These are phyloP conservation scores for Theretra japonica DNA, from an alignment of 2,888 invertebrate genomes.

Conservation along the genomic window DNA sequence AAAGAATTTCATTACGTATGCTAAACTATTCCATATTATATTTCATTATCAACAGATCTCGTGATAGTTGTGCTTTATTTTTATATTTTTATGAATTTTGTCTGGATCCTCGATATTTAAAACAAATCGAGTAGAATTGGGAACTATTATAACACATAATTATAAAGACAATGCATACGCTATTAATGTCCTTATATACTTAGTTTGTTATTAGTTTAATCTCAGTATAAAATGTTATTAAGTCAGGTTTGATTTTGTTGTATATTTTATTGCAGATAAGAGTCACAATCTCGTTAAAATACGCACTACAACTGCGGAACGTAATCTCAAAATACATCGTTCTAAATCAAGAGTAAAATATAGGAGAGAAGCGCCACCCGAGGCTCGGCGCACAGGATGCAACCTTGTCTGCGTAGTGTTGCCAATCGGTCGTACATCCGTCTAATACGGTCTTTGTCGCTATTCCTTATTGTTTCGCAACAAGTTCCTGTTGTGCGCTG, in stretches of 20 bases:
- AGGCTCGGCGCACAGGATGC: constrained; percentile 58
- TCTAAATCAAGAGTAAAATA: constrained; percentile 3
- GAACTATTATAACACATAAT: no score
- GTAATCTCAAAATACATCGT: constrained; percentile 8
- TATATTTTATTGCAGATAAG: background rate
- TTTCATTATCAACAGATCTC: no score
- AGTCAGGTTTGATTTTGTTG: background rate
- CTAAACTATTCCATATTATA: no score
- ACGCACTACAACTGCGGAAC: background rate
- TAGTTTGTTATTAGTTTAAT: background rate
- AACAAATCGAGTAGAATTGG: no score
- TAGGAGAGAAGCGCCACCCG: constrained; percentile 40
- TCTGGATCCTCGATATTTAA: no score
- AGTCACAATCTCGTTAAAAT: constrained; percentile 3
- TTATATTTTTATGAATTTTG: no score
- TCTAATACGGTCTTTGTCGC: constrained; percentile 40
- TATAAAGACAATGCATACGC: background rate
- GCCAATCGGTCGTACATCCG: constrained; percentile 75
- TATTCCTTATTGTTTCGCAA: constrained; percentile 26
- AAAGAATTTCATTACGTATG: no score
- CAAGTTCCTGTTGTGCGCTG: constrained; percentile 27
- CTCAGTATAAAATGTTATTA: background rate
- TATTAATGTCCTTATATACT: background rate
- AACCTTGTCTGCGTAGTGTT: constrained; percentile 52
- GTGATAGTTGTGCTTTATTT: no score